A percentile compares a stretch with the other conserved stretches of the same genome.
Conservation (phyloP, 2,888 invertebrate species). For the Pollenia amentaria region DNA sequence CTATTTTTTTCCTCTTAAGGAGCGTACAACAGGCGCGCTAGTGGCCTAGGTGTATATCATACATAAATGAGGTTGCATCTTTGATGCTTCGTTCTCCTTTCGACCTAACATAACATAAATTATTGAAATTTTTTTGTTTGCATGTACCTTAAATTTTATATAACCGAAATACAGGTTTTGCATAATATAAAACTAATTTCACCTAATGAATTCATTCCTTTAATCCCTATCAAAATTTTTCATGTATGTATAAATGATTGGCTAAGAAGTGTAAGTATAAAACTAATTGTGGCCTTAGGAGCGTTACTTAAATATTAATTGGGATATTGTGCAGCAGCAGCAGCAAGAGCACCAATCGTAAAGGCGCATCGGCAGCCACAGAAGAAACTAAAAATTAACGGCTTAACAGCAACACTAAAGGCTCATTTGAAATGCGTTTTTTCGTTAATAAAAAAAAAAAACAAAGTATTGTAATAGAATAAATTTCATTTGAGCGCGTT, state of each 20-base stretch:
- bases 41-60: too few relatives aligned
- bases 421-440: conserved; percentile 45
- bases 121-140: too few relatives aligned
- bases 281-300: conserved; percentile 83
- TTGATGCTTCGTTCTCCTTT: too few relatives aligned
- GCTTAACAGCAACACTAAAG: conserved; percentile 57
- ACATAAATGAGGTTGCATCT: too few relatives aligned
- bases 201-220: conserved; percentile 20
- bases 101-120: too few relatives aligned
- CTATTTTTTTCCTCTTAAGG: too few relatives aligned
- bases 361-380: conserved; percentile 34
- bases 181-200: too few relatives aligned
- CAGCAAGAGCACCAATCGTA: conserved; percentile 27
- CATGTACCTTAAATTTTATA: too few relatives aligned
- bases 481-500: conserved; percentile 71
- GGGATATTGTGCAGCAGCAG: conserved; percentile 75
- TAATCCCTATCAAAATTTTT: background rate
- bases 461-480: conserved; percentile 73
- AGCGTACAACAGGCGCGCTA: too few relatives aligned
- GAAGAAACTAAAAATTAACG: conserved; percentile 16
- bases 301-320: conserved; percentile 83
- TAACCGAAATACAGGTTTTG: too few relatives aligned
- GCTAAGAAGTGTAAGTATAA: conserved; percentile 65
- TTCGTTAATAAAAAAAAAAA: conserved; percentile 17
- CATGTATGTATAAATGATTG: conserved; percentile 1